phyloP scores from a whole-genome alignment of 1,140 invertebrate genomes.

The Bombus cullumanus region DNA sequence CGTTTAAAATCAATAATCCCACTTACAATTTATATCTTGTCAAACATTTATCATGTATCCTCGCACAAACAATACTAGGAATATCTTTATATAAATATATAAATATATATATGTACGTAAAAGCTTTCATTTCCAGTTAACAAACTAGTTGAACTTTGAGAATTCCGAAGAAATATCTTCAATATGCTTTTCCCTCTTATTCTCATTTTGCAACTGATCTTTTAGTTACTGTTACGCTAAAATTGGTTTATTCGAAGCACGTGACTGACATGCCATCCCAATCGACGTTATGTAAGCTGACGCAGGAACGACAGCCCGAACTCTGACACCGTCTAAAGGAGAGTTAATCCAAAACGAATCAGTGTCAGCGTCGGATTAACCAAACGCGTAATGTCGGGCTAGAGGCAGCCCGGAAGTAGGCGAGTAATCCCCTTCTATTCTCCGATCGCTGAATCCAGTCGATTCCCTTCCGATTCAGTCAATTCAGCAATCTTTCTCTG shows the following conservation, averaged over 20 bases:
- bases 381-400: slow-evolving; percentile 37
- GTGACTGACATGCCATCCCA: not conserved
- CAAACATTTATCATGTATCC: not conserved
- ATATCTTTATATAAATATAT: not conserved
- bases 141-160: no score
- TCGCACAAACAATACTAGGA: not conserved
- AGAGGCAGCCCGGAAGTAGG: slow-evolving; percentile 4
- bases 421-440: slow-evolving; percentile 46
- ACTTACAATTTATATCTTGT: not conserved
- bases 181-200: no score
- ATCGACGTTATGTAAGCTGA: slow-evolving; percentile 23
- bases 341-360: slow-evolving; percentile 61
- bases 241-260: not conserved
- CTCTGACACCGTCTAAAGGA: slow-evolving; percentile 19
- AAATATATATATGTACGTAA: not conserved
- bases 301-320: slow-evolving; percentile 15
- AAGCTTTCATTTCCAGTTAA: not conserved
- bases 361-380: slow-evolving; percentile 63
- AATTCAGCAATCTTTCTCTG: slow-evolving; percentile 56
- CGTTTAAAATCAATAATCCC: not conserved
- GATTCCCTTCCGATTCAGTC: slow-evolving; percentile 36
- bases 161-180: not conserved
- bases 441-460: slow-evolving; percentile 29
- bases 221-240: not conserved
- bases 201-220: no score